Base-by-base conservation (phyloP, 2,888 invertebrate genomes). In the Platycheirus albimanus region DNA sequence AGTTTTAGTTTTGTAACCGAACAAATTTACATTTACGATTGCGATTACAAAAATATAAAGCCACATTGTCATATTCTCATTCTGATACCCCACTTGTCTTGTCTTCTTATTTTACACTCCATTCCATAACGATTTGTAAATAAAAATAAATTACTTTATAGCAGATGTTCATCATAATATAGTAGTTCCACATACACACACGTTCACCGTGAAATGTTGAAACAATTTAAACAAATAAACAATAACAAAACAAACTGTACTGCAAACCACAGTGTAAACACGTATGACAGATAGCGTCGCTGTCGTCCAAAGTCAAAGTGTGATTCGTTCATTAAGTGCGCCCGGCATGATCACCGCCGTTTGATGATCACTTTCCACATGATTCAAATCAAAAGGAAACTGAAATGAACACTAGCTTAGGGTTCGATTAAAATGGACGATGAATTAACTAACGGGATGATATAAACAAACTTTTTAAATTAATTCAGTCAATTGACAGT, bases 301-400 rank as follows among this genome's bases (percentile, higher is more conserved):
- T n/a, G n/a, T n/a, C n/a, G n/a, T n/a, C n/a, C n/a, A n/a, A n/a
- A n/a, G n/a, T n/a, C 13, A 13, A 13, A 38, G 38, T 38, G 38
- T 13, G 3, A 38, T 45, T 45, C 13, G 19, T 17, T 45, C 19
- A 43, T 45, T 17, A 45, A 45, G 45, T 19, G 10, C 45, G 11
- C 45, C 19, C 45, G 45, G 45, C 17, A 19, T 45, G 45, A 43
- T 43, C 17, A 43, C 15, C 17, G 15, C 11, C 3, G n/a, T n/a
- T n/a, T n/a, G n/a, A n/a, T 43, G 43, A 19, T 45, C 45, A 45
- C 45, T 45, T 33, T 43, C n/a, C 8, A 19, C n/a, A 45, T 45
- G 45, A 11, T 45, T 45, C 19, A 17, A 10, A 19, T 45, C 19
- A 8, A 19, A 19, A 45, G 19, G 45, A 45, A 45, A 19, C 19